Evolutionary conservation across 2,888 invertebrate genomes (phyloP).

Genomic region (Mythimna loreyi): DNA sequence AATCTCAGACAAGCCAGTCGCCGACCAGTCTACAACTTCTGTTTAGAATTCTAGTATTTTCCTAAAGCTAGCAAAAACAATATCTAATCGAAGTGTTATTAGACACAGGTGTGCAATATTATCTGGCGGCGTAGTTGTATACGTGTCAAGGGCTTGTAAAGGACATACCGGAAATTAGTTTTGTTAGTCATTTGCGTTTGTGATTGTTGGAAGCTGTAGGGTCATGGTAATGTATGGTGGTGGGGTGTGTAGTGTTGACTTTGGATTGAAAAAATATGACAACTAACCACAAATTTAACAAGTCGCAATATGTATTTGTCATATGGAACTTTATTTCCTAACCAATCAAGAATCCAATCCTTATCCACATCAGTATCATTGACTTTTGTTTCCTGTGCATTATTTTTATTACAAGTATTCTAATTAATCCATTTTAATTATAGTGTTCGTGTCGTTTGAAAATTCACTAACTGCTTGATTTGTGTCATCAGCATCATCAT

Average conservation of each 20-base stretch:
- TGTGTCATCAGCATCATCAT: not conserved
- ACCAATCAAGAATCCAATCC: not conserved
- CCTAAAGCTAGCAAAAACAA: conserved; percentile 52
- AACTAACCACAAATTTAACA: too few relatives aligned
- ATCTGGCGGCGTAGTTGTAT: conserved; percentile 43
- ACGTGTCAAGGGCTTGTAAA: conserved; percentile 63
- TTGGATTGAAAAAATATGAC: not conserved
- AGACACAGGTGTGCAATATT: conserved; percentile 62
- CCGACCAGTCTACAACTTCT: conserved; percentile 42
- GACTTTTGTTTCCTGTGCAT: not conserved
- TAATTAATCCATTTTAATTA: not conserved
- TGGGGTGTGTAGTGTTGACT: not conserved
- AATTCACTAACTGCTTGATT: not conserved
- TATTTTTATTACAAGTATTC: not conserved
- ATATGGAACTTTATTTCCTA: too few relatives aligned
- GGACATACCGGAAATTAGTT: conserved; percentile 59
- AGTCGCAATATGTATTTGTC: too few relatives aligned
- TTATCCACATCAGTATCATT: not conserved
- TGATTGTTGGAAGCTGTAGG: conserved; percentile 39
- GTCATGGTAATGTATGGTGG: conserved; percentile 38
- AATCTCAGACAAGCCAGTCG: conserved; percentile 47
- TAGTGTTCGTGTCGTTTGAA: not conserved
- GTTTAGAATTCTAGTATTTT: conserved; percentile 43
- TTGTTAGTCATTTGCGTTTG: conserved; percentile 48
- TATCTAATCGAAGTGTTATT: conserved; percentile 61